phyloP scores from a whole-genome alignment of 2,113 vertebrate genomes.

The Pungitius pungitius region DNA sequence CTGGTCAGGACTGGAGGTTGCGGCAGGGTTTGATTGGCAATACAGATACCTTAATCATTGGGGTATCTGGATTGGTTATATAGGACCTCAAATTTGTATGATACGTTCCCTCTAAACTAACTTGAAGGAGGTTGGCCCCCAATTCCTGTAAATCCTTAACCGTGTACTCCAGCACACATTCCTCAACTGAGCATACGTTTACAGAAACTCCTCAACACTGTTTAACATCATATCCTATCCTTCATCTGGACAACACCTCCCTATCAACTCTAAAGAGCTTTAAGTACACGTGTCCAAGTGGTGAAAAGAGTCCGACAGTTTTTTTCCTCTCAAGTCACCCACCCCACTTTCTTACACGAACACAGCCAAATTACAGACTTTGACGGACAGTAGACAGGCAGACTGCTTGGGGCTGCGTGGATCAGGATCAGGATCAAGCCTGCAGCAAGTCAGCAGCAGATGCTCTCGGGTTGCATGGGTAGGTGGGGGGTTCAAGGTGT shows the following conservation, averaged over 20 bases:
- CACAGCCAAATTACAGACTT: slow-evolving; percentile 59
- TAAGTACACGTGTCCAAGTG: slow-evolving; percentile 20
- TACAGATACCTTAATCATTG: background rate
- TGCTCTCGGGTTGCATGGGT: slow-evolving; percentile 29
- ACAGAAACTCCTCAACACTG: slow-evolving; percentile 1
- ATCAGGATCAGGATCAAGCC: slow-evolving; percentile 51
- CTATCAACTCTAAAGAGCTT: background rate
- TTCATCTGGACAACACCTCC: slow-evolving; percentile 13
- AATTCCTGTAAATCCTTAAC: too few relatives aligned
- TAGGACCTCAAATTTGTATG: background rate
- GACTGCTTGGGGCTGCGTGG: slow-evolving; percentile 43
- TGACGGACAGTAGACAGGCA: slow-evolving; percentile 56
- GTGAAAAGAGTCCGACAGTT: slow-evolving; percentile 7
- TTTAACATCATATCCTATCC: slow-evolving; percentile 17
- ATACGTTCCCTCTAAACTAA: background rate
- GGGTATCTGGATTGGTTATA: too few relatives aligned
- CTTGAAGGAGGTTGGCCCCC: too few relatives aligned
- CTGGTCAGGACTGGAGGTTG: background rate
- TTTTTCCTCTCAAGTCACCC: slow-evolving; percentile 50
- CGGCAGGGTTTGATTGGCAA: background rate
- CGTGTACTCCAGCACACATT: background rate
- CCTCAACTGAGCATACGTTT: background rate
- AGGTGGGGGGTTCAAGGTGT: slow-evolving; percentile 5
- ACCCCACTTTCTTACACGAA: slow-evolving; percentile 34
- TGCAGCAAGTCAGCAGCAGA: slow-evolving; percentile 13